phyloP scores from a whole-genome alignment of 2,113 vertebrate species.

The Ceyx melanurus region DNA sequence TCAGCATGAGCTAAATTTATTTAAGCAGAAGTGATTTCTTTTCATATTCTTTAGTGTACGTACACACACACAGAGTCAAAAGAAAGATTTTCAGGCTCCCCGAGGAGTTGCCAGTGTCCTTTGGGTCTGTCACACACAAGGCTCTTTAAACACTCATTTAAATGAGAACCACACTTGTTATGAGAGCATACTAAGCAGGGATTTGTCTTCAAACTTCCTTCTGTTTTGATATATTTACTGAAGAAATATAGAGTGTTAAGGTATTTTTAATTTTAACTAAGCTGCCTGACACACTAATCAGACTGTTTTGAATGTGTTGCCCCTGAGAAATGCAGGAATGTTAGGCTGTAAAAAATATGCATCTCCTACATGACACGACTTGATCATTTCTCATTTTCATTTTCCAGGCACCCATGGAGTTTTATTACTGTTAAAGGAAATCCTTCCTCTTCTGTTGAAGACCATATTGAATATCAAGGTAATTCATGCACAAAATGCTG shows the following conservation, averaged over 20 bases:
- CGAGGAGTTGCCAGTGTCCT: neutral
- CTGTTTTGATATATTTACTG: neutral
- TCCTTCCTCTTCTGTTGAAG: constrained; percentile 84
- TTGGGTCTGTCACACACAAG: neutral
- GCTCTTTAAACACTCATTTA: neutral
- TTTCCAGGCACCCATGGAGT: constrained; percentile 91
- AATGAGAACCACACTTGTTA: neutral
- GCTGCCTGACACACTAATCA: neutral
- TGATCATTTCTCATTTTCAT: neutral
- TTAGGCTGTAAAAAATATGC: neutral
- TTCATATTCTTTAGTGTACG: neutral
- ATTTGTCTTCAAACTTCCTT: neutral
- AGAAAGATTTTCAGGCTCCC: neutral
- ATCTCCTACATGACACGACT: neutral
- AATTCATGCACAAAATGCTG: constrained; percentile 8
- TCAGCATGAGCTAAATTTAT: neutral
- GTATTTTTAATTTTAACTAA: neutral
- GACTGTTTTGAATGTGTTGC: neutral
- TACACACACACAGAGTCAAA: neutral
- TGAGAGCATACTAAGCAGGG: neutral
- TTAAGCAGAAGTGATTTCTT: neutral
- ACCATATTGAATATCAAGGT: constrained; percentile 92
- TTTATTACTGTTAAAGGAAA: constrained; percentile 90
- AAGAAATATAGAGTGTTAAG: neutral
- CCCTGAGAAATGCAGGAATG: neutral